phyloP scores from a whole-genome alignment of 37 sponge, comb jelly and placozoan species.

The Lycopodina hypogea region DNA sequence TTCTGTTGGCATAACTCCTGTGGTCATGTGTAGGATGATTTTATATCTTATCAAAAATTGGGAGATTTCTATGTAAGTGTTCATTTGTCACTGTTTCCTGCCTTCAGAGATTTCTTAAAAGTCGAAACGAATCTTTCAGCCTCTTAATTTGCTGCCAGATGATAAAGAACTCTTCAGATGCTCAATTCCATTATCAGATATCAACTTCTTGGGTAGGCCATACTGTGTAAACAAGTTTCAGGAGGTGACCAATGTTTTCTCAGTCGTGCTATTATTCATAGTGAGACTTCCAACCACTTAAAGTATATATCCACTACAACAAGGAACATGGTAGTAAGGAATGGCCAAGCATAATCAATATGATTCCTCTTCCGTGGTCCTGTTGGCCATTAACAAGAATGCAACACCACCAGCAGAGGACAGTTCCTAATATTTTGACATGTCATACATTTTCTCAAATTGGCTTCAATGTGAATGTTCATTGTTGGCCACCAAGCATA shows the following conservation, averaged over 20 bases:
- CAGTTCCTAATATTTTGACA: neutral
- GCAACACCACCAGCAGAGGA: neutral
- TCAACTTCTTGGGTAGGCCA: constrained; percentile 17
- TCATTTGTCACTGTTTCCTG: neutral
- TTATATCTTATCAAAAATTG: neutral
- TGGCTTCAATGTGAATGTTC: too few relatives aligned
- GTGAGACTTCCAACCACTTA: neutral
- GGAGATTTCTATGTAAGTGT: neutral
- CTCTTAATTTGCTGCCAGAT: constrained; percentile 10
- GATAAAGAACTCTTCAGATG: constrained; percentile 11
- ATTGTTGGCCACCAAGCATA: neutral
- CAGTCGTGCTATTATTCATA: constrained; percentile 2
- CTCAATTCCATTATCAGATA: constrained; percentile 12
- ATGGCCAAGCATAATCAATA: neutral
- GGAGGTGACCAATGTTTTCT: neutral
- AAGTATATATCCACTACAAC: constrained; percentile 7
- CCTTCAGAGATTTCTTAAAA: constrained; percentile 6
- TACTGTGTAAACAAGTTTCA: constrained; percentile 17
- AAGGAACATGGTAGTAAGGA: neutral
- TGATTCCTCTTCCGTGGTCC: constrained; percentile 1
- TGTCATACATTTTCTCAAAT: neutral
- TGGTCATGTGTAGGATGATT: constrained; percentile 7
- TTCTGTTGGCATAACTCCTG: constrained; percentile 2
- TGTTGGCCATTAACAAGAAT: constrained; percentile 3
- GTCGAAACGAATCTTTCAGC: constrained; percentile 20